Evolutionary conservation across 2,113 vertebrate genomes (phyloP).

Genomic region (Antigone vipio): DNA sequence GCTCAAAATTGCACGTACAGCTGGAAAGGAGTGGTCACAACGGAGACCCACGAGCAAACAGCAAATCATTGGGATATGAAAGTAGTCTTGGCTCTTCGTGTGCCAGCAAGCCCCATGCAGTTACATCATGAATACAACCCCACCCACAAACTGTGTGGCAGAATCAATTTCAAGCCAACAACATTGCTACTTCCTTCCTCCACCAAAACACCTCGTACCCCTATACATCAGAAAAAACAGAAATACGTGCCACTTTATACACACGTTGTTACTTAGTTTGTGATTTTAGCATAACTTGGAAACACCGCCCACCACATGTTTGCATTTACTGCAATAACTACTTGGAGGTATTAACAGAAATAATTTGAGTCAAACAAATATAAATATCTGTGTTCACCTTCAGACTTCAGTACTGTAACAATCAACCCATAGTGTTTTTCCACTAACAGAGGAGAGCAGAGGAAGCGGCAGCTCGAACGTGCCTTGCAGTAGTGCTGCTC

Average conservation of each 20-base stretch:
- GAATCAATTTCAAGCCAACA: not conserved
- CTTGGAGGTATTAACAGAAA: not conserved
- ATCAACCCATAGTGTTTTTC: not conserved
- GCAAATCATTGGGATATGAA: accelerated
- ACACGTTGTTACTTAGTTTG: accelerated
- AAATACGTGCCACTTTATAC: not conserved
- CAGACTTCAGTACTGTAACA: not conserved
- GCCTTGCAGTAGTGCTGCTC: not conserved
- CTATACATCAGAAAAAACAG: accelerated
- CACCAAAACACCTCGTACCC: accelerated
- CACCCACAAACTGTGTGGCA: not conserved
- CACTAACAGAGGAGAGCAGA: not conserved
- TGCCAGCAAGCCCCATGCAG: not conserved
- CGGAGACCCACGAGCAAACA: not conserved
- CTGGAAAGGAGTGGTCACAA: not conserved
- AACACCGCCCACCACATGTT: not conserved
- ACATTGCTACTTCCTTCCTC: not conserved
- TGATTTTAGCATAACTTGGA: not conserved
- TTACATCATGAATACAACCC: not conserved
- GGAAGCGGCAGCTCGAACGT: not conserved
- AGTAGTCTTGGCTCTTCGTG: accelerated
- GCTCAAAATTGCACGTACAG: not conserved
- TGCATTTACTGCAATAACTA: not conserved
- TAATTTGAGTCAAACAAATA: not conserved
- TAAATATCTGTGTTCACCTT: not conserved